These are phyloP conservation scores for Netelia fuscicornis DNA, from an alignment of 2,888 invertebrate genomes.

Conservation along the genomic window DNA sequence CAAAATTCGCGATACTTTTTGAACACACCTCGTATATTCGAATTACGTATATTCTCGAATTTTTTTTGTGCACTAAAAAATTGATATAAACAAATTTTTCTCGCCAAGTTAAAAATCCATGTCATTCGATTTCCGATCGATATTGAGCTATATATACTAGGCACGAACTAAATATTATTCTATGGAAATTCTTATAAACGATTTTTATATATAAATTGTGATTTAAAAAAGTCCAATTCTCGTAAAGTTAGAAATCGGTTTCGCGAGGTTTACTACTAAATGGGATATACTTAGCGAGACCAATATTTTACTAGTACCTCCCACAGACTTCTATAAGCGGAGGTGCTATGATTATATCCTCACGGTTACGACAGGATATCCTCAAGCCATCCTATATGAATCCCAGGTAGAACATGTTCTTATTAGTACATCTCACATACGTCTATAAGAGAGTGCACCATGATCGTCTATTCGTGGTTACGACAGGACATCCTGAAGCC, in stretches of 20 bases:
- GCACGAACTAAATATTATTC: no score
- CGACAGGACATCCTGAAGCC: neutral
- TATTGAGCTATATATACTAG: no score
- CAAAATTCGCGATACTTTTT: no score
- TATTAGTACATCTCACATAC: slow-evolving; percentile 17
- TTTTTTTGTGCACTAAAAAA: no score
- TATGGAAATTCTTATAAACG: no score
- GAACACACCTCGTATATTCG: no score
- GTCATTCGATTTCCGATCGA: no score
- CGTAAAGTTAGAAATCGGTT: slow-evolving; percentile 28
- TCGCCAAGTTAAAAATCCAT: no score
- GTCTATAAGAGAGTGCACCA: slow-evolving; percentile 10
- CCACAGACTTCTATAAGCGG: slow-evolving; percentile 10
- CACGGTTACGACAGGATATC: slow-evolving; percentile 33
- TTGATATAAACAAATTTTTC: no score
- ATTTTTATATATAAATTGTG: no score
- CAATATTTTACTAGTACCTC: neutral
- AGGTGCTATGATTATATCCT: slow-evolving; percentile 25
- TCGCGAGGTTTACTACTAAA: slow-evolving; percentile 20
- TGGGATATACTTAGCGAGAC: neutral
- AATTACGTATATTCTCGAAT: no score
- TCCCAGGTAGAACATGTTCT: slow-evolving; percentile 18
- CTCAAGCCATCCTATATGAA: slow-evolving; percentile 28
- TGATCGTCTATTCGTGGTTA: no score
- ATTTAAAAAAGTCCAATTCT: slow-evolving; percentile 1